phyloP scores from a whole-genome alignment of 2,797 vertebrate species.

The Steatocranus sp. region DNA sequence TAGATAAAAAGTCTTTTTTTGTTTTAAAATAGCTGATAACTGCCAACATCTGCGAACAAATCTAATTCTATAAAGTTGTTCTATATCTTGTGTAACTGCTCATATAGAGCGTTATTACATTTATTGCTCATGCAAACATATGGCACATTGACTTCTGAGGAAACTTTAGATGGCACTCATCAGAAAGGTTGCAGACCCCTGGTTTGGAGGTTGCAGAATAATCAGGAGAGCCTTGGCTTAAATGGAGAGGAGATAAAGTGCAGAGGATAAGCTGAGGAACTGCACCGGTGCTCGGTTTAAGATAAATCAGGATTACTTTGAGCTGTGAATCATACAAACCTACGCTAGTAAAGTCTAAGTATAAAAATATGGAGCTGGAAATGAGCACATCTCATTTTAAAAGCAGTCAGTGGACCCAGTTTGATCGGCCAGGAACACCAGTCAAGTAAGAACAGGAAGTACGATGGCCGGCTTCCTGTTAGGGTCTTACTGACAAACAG shows the following conservation, averaged over 20 bases:
- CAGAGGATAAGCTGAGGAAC: neutral
- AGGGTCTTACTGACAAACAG: neutral
- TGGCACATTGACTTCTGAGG: too few relatives aligned
- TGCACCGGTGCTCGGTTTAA: neutral
- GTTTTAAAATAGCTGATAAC: too few relatives aligned
- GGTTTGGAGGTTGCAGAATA: neutral
- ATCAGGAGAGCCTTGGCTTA: neutral
- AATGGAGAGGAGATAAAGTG: neutral
- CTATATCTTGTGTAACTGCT: too few relatives aligned
- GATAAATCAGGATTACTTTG: neutral
- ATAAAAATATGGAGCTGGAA: neutral
- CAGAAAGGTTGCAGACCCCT: too few relatives aligned
- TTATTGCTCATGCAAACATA: too few relatives aligned
- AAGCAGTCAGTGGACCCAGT: neutral
- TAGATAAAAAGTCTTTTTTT: too few relatives aligned
- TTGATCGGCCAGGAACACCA: neutral
- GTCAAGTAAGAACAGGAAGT: neutral
- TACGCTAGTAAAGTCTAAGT: neutral
- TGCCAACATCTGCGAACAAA: too few relatives aligned
- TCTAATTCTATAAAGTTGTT: too few relatives aligned
- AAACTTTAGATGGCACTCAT: too few relatives aligned
- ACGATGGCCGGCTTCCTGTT: fast-evolving
- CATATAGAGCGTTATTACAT: too few relatives aligned
- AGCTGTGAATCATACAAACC: neutral
- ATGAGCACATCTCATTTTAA: neutral